Percentiles rank a stretch among this genome's conserved stretches.
These are phyloP conservation scores for Corvus cornix DNA, from an alignment of 2,113 vertebrate species.

Conservation along the genomic window DNA sequence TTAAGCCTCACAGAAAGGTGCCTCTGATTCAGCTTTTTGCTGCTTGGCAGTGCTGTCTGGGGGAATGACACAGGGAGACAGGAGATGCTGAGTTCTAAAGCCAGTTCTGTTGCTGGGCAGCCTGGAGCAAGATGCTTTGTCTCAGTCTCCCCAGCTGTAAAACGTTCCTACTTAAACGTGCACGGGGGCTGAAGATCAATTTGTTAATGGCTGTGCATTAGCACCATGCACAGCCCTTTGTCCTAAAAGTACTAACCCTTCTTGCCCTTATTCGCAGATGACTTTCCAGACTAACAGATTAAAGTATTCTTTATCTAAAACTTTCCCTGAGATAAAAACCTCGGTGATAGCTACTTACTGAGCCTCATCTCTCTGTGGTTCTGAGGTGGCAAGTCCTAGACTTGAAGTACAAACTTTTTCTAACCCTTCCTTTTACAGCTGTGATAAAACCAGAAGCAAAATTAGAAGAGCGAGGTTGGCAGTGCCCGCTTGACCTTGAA, in stretches of 20 bases:
- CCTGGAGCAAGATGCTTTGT: background rate
- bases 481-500: background rate
- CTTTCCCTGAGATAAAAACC: background rate
- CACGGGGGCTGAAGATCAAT: conserved; percentile 13
- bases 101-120: background rate
- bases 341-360: background rate
- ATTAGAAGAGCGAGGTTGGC: background rate
- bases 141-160: background rate
- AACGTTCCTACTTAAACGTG: background rate
- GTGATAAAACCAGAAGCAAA: background rate
- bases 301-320: conserved; percentile 1
- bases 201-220: conserved; percentile 42
- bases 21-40: background rate
- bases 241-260: conserved; percentile 40
- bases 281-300: background rate
- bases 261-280: conserved; percentile 6
- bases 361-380: background rate
- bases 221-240: background rate
- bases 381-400: background rate
- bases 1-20: background rate
- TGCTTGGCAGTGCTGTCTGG: background rate
- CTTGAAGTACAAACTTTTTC: background rate
- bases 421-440: background rate
- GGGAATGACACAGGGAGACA: background rate
- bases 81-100: conserved; percentile 22